Percentiles rank a stretch among this genome's conserved stretches.
phyloP scores from a whole-genome alignment of 2,797 vertebrate species.

The Chelon labrosus region DNA sequence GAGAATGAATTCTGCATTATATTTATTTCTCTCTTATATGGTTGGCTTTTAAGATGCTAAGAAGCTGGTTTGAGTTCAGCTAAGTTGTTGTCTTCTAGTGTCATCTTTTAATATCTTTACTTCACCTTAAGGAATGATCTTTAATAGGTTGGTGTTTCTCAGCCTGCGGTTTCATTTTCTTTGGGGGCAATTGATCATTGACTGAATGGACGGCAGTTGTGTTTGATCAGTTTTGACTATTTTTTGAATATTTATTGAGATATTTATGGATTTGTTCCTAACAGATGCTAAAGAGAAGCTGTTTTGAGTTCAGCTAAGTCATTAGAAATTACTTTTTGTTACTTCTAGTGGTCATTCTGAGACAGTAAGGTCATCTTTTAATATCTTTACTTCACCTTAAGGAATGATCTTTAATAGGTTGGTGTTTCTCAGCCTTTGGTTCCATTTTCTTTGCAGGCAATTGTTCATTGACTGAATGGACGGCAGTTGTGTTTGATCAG shows the following conservation, averaged over 20 bases:
- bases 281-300: not conserved
- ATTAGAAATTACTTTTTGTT: not conserved
- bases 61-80: not conserved
- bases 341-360: too few relatives aligned
- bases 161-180: not conserved
- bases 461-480: too few relatives aligned
- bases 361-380: too few relatives aligned
- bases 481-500: not conserved
- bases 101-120: too few relatives aligned
- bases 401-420: not conserved
- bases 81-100: not conserved
- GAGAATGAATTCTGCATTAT: conserved; percentile 31
- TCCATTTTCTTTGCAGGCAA: too few relatives aligned
- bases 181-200: too few relatives aligned
- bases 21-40: not conserved
- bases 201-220: not conserved
- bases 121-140: too few relatives aligned
- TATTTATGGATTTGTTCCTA: not conserved
- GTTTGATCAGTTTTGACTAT: not conserved
- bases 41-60: conserved; percentile 1
- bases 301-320: not conserved
- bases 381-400: too few relatives aligned
- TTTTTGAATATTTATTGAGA: too few relatives aligned
- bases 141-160: not conserved
- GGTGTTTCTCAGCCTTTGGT: not conserved